These are phyloP conservation scores for Oopsacas minuta DNA, from an alignment of 37 sponge, comb jelly and placozoan species.

Conservation along the genomic window DNA sequence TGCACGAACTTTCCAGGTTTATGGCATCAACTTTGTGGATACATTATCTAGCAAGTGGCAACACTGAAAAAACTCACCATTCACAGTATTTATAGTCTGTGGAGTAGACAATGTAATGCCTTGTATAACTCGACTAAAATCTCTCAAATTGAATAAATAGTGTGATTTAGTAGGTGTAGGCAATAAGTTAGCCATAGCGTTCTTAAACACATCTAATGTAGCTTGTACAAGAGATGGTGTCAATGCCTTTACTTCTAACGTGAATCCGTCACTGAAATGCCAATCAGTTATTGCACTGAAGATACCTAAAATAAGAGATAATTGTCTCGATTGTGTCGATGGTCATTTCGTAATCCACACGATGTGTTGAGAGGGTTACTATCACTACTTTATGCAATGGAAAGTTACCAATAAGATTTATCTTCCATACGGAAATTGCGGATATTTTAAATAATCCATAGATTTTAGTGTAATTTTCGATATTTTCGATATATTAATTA, in stretches of 20 bases:
- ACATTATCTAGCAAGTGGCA: too few species aligned
- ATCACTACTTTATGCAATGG: too few species aligned
- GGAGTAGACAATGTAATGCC: constrained; percentile 19
- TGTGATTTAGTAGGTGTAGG: constrained; percentile 94
- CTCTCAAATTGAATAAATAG: constrained; percentile 92
- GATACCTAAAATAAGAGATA: constrained; percentile 26
- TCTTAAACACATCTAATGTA: constrained; percentile 77
- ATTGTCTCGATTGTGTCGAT: too few species aligned
- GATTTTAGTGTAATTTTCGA: too few species aligned
- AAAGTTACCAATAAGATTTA: too few species aligned
- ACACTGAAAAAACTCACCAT: not conserved
- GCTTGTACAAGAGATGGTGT: constrained; percentile 39
- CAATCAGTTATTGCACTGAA: constrained; percentile 77
- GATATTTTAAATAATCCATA: too few species aligned
- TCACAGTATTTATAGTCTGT: constrained; percentile 16
- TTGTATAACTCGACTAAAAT: constrained; percentile 92
- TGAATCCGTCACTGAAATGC: constrained; percentile 72
- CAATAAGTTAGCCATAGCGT: constrained; percentile 73
- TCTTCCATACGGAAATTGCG: too few species aligned
- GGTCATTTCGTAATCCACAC: too few species aligned
- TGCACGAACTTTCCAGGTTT: too few species aligned
- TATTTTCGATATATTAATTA: too few species aligned
- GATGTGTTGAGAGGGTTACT: too few species aligned
- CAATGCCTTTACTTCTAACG: constrained; percentile 48
- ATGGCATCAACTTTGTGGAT: too few species aligned